A percentile compares a stretch with the other conserved stretches of the same genome.
Conservation (phyloP, 2,888 invertebrate species). For the Heliconius erato region DNA sequence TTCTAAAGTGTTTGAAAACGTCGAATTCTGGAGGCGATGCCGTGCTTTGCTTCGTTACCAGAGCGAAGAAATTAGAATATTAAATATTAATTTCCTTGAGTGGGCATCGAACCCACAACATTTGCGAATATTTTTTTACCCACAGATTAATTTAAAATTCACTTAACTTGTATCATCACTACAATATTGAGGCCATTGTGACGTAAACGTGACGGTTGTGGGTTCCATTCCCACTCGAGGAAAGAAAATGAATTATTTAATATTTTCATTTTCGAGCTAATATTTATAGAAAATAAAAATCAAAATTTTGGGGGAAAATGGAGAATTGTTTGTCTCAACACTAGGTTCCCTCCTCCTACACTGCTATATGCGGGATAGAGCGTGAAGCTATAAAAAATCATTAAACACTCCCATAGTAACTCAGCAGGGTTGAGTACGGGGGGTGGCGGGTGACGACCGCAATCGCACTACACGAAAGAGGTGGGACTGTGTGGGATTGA, state of each 20-base stretch:
- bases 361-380: background rate
- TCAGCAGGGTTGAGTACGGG: background rate
- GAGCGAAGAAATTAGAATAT: too few species aligned
- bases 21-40: too few species aligned
- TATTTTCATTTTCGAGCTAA: background rate
- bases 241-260: background rate
- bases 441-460: background rate
- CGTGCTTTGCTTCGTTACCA: too few species aligned
- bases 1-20: too few species aligned
- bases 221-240: background rate
- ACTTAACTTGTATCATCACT: too few species aligned
- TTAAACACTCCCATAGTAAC: background rate
- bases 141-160: too few species aligned
- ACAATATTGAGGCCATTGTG: too few species aligned
- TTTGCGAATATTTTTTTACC: too few species aligned
- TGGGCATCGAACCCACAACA: too few species aligned
- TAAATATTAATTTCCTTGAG: too few species aligned
- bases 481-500: slow-evolving; percentile 29
- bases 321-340: background rate
- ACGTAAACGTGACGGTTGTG: background rate
- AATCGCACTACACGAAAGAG: slow-evolving; percentile 25
- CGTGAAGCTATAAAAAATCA: background rate
- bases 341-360: background rate
- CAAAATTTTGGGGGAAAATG: background rate
- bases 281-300: background rate